Evolutionary conservation across 2,888 invertebrate genomes (phyloP), one percentile per base, ranked within the genome.

Genomic region (Drosophila imparisetae): DNA sequence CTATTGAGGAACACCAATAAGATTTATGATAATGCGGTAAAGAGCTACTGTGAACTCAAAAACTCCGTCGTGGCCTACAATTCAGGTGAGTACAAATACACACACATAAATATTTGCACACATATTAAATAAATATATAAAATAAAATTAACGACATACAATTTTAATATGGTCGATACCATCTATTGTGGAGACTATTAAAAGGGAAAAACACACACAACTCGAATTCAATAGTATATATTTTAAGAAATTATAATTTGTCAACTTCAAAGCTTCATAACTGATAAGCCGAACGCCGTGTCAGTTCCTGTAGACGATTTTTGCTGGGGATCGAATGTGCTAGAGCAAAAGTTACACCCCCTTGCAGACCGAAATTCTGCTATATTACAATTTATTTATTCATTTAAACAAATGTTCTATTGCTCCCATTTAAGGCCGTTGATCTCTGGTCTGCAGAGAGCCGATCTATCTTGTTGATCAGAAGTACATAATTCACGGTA

Each of bases 1-100:
- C 27, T 88, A 29, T 34, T 88, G 34, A 64, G 86, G 21, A 88
- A 78, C 55, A 71, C 83, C 30, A 88, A 81, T 36, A 64, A 77
- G 40, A 30, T 83, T 2, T 88, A 74, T 40, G 89, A 83, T 60
- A 70, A 49, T 52, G 81, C 83, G 1, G 50, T 83, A 1, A 76
- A 78, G 45, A 58, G n/a, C n/a, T 86, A 74, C 48, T 59, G 71
- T 49, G 54, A 68, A 2, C 71, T 62, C 15, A 75, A 64, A 64
- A 54, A 57, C 21, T 52, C 67, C 11, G 13, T 62, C 32, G n/a
- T 67, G 49, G 68, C 78, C 36, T 63, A 59, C 18, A 69, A 58
- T 42, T 52, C 72, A 13, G 54, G 88, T 87, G 48, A 73, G 63
- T 53, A 7, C 7, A 13, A 11, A 21, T 21, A 11, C 40, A n/a